Percentiles rank a stretch among this genome's conserved stretches.
These are phyloP conservation scores for Synanthedon tipuliformis DNA, from an alignment of 2,888 invertebrate genomes.

Conservation along the genomic window DNA sequence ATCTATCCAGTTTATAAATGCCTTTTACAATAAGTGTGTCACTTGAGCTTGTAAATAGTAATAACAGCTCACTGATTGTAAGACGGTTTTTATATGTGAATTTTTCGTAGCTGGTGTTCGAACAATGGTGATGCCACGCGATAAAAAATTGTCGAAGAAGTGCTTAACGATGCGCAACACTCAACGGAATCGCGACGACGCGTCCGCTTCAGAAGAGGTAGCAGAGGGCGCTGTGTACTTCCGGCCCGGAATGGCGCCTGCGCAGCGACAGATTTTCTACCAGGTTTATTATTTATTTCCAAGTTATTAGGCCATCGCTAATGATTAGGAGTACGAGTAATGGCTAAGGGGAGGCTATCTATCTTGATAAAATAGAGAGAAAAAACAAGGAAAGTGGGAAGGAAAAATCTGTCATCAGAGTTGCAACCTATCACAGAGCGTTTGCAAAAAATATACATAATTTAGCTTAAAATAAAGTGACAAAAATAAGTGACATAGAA, in stretches of 20 bases:
- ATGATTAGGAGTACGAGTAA: too few species aligned
- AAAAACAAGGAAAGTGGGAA: too few species aligned
- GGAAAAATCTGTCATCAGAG: too few species aligned
- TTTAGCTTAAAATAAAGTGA: too few species aligned
- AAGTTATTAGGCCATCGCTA: too few species aligned
- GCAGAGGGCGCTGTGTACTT: constrained; percentile 42
- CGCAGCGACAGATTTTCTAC: constrained; percentile 89
- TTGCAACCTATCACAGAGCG: too few species aligned
- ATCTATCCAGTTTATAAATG: too few species aligned
- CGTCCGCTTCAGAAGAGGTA: constrained; percentile 25
- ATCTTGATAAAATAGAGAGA: too few species aligned
- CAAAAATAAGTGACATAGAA: too few species aligned
- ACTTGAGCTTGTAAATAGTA: not conserved
- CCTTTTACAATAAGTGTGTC: not conserved
- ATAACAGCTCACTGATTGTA: too few species aligned
- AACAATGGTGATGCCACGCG: constrained; percentile 42
- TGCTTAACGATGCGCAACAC: constrained; percentile 29
- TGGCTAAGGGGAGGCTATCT: too few species aligned
- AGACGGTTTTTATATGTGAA: not conserved
- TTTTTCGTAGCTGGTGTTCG: constrained; percentile 35
- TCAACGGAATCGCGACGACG: constrained; percentile 14
- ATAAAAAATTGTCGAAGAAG: constrained; percentile 30
- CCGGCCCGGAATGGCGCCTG: constrained; percentile 79
- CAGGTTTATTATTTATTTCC: constrained; percentile 66
- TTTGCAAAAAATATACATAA: too few species aligned